Evolutionary conservation across 2,888 invertebrate species (phyloP), one percentile per base, ranked within the genome.

Genomic region (Minunthozetes semirufus): DNA sequence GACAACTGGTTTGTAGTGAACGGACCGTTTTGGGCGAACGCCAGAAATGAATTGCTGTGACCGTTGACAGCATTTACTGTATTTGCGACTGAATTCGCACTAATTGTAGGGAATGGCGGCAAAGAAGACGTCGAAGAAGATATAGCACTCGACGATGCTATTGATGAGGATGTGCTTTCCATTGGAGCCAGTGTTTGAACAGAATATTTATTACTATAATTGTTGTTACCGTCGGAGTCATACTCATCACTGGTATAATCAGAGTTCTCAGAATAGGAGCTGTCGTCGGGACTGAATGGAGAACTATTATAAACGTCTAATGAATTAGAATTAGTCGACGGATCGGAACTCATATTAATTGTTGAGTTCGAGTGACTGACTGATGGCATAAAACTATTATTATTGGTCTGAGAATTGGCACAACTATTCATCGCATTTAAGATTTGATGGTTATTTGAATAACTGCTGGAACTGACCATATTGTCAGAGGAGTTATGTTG

Each of bases 261-360:
- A 74, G 81, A 82, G 76, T 81, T 81, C 77, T 83, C 83, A 0
- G 82, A 82, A 77, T 82, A 83, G 0, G 82, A 81, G 72, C 80
- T 81, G 17, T 83, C 83, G 22, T 82, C 83, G 17, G 77, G 81
- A 79, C 76, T 81, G 79, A 79, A 81, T 79, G 78, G 80, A 29
- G 78, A 78, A 19, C 74, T 75, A 17, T 38, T 66, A 79, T 77
- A 79, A 76, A 82, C 78, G 29, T 80, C 79, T 29, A 80, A 79
- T 1, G 80, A 79, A 76, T 79, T 81, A 46, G 70, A 48, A 42
- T 70, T 70, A 70, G 70, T 73, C 81, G 70, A 46, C 13, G 70
- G 70, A 19, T 70, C 70, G 15, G 70, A 42, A 42, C 25, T 42
- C 46, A 68, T 38, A 68, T 42, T 70, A 70, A 70, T n/a, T 11